Evolutionary conservation across 2,888 invertebrate genomes (phyloP), one percentile per base, ranked within the genome.

Genomic region (Apodemia mormo): DNA sequence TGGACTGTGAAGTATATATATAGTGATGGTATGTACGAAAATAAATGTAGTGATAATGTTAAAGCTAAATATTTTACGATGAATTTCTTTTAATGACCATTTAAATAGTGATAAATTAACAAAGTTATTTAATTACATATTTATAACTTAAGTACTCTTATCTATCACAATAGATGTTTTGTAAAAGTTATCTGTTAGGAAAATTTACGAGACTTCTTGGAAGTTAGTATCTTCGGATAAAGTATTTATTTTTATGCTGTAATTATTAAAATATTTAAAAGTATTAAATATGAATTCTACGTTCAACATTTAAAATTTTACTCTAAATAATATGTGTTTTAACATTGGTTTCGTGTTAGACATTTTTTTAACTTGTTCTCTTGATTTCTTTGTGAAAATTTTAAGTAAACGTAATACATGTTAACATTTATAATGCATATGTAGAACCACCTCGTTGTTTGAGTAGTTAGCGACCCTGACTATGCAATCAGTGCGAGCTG

Each of bases 31-130:
- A 29, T 66, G 14, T 49, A 45, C 45, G 29, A 49, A 30, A n/a
- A 52, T 40, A 68, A 29, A 14, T 14, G 40, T 68, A 58, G 49
- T 49, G 49, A 49, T 40, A 61, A 45, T 49, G 49, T 58, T 61
- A 68, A 58, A 68, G 65, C 33, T 40, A 58, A 68, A 68, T 68
- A 68, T 68, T 68, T 68, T 68, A 68, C 54, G 68, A 68, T 65
- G 65, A 40, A 68, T 68, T 68, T 68, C 65, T 52, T 68, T 68
- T 65, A 40, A 65, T 65, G 68, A 58, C 58, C 64, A 40, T 45
- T 37, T 65, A 45, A 49, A 52, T 54, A 65, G 65, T 65, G 65
- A 68, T 8, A 45, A 61, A 68, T 49, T 68, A 68, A 8, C 9
- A 58, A 61, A 54, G 65, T 68, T 29, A 65, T 65, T 40, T 37